Percentiles rank a stretch among this genome's conserved stretches.
Evolutionary conservation across 2,113 vertebrate species (phyloP).

Genomic region (Amazona guildingii): DNA sequence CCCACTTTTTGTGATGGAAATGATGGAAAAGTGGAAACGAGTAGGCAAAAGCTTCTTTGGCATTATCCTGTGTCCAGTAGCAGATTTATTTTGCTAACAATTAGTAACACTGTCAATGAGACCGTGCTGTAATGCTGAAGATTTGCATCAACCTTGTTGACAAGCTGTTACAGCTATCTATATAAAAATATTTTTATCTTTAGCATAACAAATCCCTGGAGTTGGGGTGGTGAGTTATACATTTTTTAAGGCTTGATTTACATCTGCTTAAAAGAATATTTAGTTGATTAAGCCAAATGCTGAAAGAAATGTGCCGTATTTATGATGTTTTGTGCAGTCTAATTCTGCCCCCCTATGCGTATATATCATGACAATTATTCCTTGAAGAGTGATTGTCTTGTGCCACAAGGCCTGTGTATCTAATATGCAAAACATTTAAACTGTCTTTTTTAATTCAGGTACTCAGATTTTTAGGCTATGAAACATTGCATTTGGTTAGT

Average conservation of each 20-base stretch:
- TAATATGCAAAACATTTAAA: neutral
- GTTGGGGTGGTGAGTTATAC: neutral
- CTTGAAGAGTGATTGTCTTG: neutral
- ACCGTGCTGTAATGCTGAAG: neutral
- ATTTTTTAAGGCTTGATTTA: neutral
- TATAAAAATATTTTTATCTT: neutral
- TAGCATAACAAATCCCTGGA: neutral
- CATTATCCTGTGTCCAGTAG: neutral
- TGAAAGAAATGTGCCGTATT: neutral
- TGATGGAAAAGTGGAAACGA: neutral
- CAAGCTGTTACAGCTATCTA: neutral
- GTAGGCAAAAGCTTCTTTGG: neutral
- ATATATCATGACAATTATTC: neutral
- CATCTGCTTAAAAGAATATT: neutral
- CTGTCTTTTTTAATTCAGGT: neutral
- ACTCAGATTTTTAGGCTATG: neutral
- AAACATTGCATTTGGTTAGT: neutral
- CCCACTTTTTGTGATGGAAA: neutral
- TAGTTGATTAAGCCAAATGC: neutral
- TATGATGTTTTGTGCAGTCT: neutral
- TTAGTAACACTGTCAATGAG: neutral
- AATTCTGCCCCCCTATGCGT: neutral
- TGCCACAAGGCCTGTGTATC: neutral
- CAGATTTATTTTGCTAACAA: neutral
- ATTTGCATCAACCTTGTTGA: neutral